Evolutionary conservation across 1,140 invertebrate genomes (phyloP), one percentile per base, ranked within the genome.

Genomic region (Pygmarrhopalites habei): DNA sequence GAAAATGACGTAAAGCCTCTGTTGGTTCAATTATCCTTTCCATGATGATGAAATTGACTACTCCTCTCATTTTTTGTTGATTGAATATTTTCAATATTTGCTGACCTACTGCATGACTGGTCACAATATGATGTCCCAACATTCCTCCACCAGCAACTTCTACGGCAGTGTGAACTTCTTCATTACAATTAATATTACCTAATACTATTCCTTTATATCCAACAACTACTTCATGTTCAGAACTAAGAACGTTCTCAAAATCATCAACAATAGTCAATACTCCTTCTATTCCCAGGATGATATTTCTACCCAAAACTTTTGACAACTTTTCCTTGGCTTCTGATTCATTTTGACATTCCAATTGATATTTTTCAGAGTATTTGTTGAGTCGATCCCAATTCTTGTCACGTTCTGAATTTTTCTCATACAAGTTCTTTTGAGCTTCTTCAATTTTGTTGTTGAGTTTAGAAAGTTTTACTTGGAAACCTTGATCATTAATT

Each of bases 101-200:
- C 25, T 35, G 15, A 17, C 46, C 43, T 10, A 63, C 51, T 26
- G 29, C 17, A 26, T 43, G 17, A 25, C 23, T 17, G 15, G 55
- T 14, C 4, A 69, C 67, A 21, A 69, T 28, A 35, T 69, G 67
- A 41, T 69, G 30, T 1, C 63, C n/a, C 0, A 69, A 30, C 28
- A 58, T 62, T 28, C 1, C n/a, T 1, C 64, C 64, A 10, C 49
- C 62, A 43, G 53, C 41, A 19, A 21, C 60, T 43, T 68, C 64
- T 1, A 66, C 49, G 14, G 67, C 67, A 17, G 35, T 46, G 19
- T 61, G 17, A n/a, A 56, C 7, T 12, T 49, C 19, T 17, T 26
- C 17, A 29, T 58, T 55, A 32, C 60, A 66, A 23, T 19, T 15
- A 32, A 69, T 60, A 28, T 63, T 55, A 15, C 60, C 58, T 26